A percentile compares a stretch with the other conserved stretches of the same genome.
Evolutionary conservation across 2,797 vertebrate species (phyloP).

Genomic region (Prionace glauca): DNA sequence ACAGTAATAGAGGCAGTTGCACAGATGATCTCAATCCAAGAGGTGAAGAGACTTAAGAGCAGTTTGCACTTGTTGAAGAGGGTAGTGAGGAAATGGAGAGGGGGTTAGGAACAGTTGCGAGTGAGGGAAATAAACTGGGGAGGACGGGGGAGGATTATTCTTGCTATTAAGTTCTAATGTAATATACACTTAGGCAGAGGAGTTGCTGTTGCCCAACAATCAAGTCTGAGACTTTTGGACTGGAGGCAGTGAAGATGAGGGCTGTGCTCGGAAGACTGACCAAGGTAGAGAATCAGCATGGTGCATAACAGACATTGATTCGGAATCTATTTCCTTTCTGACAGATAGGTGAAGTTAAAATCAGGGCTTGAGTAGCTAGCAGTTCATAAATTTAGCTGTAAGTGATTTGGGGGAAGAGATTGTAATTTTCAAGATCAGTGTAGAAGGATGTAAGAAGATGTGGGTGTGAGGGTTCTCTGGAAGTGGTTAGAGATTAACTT

Average conservation of each 20-base stretch:
- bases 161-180: background rate
- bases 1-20: background rate
- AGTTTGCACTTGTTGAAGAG: background rate
- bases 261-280: background rate
- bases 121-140: background rate
- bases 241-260: background rate
- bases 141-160: background rate
- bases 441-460: background rate
- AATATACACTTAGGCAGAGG: background rate
- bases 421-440: too few species aligned
- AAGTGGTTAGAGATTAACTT: background rate
- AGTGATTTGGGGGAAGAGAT: background rate
- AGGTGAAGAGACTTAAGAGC: background rate
- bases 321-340: background rate
- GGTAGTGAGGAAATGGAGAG: too few species aligned
- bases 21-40: background rate
- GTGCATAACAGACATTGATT: background rate
- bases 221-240: background rate
- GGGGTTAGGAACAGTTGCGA: background rate
- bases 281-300: background rate
- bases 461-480: background rate
- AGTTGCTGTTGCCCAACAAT: background rate
- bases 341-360: background rate
- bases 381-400: background rate
- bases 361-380: background rate